Conservation (phyloP, 2,113 vertebrate genomes). For the Hirundichthys speculiger region DNA sequence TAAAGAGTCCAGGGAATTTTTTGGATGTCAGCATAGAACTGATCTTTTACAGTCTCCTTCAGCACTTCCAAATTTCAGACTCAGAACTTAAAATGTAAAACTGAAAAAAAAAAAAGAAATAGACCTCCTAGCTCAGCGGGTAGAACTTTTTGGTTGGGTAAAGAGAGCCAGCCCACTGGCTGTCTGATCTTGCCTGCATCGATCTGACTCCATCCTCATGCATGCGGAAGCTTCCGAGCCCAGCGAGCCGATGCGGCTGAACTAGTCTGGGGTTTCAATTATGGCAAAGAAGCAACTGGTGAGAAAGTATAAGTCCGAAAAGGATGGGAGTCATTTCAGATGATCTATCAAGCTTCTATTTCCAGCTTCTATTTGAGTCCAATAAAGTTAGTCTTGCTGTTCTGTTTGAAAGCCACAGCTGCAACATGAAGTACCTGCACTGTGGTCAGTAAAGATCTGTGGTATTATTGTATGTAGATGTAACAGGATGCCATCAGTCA, state of each 20-base stretch:
- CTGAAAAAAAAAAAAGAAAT: not conserved
- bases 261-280: constrained; percentile 56
- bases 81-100: constrained; percentile 21
- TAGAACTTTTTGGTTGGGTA: constrained; percentile 24
- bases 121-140: constrained; percentile 20
- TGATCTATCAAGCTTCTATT: constrained; percentile 52
- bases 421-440: constrained; percentile 27
- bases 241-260: constrained; percentile 51
- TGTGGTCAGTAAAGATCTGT: constrained; percentile 34
- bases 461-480: constrained; percentile 7
- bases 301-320: constrained; percentile 37
- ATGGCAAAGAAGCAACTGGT: constrained; percentile 51
- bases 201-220: constrained; percentile 59
- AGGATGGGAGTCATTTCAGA: constrained; percentile 53
- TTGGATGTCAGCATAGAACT: constrained; percentile 37
- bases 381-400: constrained; percentile 50
- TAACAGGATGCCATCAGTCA: constrained; percentile 23
- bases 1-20: constrained; percentile 33
- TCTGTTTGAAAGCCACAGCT: constrained; percentile 40
- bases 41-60: constrained; percentile 23
- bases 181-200: constrained; percentile 66
- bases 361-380: too few relatives aligned
- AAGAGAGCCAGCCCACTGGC: constrained; percentile 46
- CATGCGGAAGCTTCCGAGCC: constrained; percentile 47
- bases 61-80: constrained; percentile 24